These are phyloP conservation scores for Proisotoma minuta DNA, from an alignment of 2,888 invertebrate species.

Conservation along the genomic window DNA sequence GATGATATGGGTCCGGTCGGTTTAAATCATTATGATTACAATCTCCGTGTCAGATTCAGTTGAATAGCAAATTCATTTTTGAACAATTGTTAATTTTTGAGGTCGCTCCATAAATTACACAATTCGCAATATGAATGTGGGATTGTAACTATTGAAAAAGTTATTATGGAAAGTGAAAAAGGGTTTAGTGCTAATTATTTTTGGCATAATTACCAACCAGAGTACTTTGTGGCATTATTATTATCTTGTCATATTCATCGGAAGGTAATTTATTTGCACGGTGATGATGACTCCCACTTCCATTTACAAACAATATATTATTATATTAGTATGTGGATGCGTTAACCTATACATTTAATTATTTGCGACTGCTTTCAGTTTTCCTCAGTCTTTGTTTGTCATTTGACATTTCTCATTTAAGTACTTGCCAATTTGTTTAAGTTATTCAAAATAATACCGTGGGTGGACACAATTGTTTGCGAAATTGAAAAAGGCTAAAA, in stretches of 20 bases:
- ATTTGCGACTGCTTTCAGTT: background rate
- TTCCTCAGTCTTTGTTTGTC: background rate
- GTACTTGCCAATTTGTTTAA: background rate
- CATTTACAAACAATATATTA: background rate
- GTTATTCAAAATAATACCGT: background rate
- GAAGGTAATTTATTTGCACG: background rate
- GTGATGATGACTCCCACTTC: background rate
- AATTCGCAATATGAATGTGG: no score
- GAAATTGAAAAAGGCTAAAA: background rate
- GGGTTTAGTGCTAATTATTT: background rate
- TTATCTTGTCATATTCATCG: background rate
- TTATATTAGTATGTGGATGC: no score
- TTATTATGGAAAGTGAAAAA: no score
- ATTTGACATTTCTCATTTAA: background rate
- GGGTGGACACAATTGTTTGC: background rate
- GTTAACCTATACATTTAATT: background rate
- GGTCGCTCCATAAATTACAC: no score
- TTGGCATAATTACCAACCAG: no score
- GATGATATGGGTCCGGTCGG: no score
- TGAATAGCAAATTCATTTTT: no score
- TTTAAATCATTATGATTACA: no score
- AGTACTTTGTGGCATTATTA: no score
- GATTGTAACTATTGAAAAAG: no score
- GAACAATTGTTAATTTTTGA: no score
- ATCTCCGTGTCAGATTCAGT: no score